These are phyloP conservation scores for Bradysia coprophila DNA, from an alignment of 1,140 invertebrate genomes.

Conservation along the genomic window DNA sequence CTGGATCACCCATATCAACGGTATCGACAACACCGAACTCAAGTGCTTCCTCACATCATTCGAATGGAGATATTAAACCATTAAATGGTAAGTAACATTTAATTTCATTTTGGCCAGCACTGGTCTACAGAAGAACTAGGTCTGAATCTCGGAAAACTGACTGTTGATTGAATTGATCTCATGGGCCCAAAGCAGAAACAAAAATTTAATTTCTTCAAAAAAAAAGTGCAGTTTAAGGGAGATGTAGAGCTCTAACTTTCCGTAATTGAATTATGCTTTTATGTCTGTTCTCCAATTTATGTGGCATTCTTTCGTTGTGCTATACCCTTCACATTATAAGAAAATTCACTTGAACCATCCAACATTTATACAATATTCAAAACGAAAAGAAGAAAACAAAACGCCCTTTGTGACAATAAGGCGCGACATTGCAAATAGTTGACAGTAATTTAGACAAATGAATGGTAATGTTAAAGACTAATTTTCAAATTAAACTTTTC, in stretches of 20 bases:
- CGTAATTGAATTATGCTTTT: no score
- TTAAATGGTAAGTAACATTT: conserved; percentile 20
- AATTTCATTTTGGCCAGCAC: no score
- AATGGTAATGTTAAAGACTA: not conserved
- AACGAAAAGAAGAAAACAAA: not conserved
- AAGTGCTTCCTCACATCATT: conserved; percentile 21
- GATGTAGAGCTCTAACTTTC: no score
- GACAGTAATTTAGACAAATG: conserved; percentile 2
- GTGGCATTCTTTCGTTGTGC: not conserved
- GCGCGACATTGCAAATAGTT: conserved; percentile 1
- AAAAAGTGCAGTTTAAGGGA: no score
- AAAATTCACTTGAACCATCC: not conserved
- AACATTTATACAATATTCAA: not conserved
- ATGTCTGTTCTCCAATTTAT: not conserved
- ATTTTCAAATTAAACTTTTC: conserved; percentile 2
- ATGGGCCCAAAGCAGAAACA: no score
- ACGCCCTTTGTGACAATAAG: not conserved
- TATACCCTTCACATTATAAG: not conserved
- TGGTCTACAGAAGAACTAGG: no score
- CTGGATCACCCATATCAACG: conserved; percentile 23
- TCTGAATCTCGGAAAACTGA: no score
- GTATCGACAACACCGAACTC: conserved; percentile 27
- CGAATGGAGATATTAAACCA: conserved; percentile 25
- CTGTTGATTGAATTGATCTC: no score
- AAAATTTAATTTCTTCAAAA: no score